phyloP scores from a whole-genome alignment of 2,888 invertebrate genomes.

The Zeuzera pyrina region DNA sequence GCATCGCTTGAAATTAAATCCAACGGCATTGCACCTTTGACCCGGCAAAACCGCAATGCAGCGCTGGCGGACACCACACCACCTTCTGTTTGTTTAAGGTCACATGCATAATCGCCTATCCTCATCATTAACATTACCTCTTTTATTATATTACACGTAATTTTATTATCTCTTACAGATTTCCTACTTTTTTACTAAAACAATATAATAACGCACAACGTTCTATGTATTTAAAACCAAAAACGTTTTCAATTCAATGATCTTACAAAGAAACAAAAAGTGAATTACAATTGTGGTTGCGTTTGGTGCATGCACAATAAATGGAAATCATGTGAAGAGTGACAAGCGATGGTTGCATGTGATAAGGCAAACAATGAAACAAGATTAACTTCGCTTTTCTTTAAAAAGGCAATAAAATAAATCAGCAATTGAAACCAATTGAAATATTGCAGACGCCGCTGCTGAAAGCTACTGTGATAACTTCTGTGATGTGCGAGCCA shows the following conservation, averaged over 20 bases:
- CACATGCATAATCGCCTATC: conserved; percentile 24
- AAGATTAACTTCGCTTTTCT: conserved; percentile 23
- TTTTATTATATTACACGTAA: too few relatives aligned
- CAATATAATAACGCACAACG: too few relatives aligned
- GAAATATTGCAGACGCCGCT: conserved; percentile 27
- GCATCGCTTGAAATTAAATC: too few relatives aligned
- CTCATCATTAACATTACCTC: too few relatives aligned
- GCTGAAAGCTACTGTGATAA: conserved; percentile 65
- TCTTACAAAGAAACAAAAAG: conserved; percentile 21
- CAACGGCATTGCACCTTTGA: conserved; percentile 52
- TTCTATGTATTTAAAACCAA: not conserved
- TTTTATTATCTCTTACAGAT: too few relatives aligned
- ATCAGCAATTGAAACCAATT: conserved; percentile 6
- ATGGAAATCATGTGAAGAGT: conserved; percentile 13
- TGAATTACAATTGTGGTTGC: conserved; percentile 32
- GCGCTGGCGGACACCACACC: conserved; percentile 36
- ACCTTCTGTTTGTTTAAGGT: conserved; percentile 39
- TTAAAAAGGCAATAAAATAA: conserved; percentile 5
- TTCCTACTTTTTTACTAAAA: too few relatives aligned
- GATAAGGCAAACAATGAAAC: conserved; percentile 14
- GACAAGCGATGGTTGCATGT: conserved; percentile 35
- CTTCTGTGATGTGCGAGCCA: conserved; percentile 66
- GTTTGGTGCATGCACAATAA: conserved; percentile 14
- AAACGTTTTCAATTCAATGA: conserved; percentile 1
- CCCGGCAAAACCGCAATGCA: conserved; percentile 55